Evolutionary conservation across 2,113 vertebrate genomes (phyloP), one percentile per base, ranked within the genome.

Genomic region (Bubo bubo): DNA sequence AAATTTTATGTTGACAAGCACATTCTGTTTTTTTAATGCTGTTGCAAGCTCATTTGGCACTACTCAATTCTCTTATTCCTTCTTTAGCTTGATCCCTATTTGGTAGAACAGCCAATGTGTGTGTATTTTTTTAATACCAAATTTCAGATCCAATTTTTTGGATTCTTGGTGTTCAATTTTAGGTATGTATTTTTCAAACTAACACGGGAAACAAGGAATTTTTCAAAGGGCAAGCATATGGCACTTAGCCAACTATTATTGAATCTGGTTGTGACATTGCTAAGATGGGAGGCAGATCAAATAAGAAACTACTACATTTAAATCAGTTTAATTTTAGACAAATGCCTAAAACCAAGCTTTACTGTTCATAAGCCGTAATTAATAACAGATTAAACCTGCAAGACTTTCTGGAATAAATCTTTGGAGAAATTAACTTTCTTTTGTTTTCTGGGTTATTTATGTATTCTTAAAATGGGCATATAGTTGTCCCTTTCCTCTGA

Each of bases 121-220:
- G 1, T 93, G 27, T 0, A 10, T 47, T 45, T 45, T 49, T 84
- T 74, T 68, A 74, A 49, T 70, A 43, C 3, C 7, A 49, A 23
- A 81, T 37, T 47, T 68, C 49, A 32, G 4, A 59, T 56, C 4
- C 4, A 8, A 0, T 7, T 11, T 43, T 90, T 70, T 56, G 0
- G 1, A 53, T 43, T 75, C 35, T 68, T 64, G 3, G 3, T 56
- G 18, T 88, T 91, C 18, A 37, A 24, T 35, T 87, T 92, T 90
- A 53, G 8, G 4, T 39, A 10, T 68, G 28, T 45, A 6, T 67
- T 59, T 52, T 79, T 82, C 59, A 5, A 16, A 43, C 16, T 53
- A 49, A 26, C 37, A 34, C 10, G 26, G 27, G 13, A 47, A 76
- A 18, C 13, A 49, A 88, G 7, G 20, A 63, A 6, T 72, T 72